These are phyloP conservation scores for Bombus superbus DNA, from an alignment of 1,140 invertebrate genomes.

Conservation along the genomic window DNA sequence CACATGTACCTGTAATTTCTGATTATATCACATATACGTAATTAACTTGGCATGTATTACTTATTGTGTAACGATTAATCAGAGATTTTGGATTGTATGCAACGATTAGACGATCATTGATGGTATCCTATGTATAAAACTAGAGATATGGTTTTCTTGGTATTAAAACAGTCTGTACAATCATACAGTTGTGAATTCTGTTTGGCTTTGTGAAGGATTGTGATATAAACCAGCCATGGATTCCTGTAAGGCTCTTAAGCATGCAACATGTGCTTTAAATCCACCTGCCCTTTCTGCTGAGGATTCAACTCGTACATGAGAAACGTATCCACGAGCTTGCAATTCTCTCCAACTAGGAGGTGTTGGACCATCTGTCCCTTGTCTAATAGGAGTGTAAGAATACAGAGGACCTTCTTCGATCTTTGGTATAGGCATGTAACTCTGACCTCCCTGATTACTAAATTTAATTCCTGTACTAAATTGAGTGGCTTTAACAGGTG, in stretches of 20 bases:
- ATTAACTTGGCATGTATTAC: background rate
- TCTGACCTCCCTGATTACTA: conserved; percentile 82
- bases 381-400: conserved; percentile 85
- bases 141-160: conserved; percentile 16
- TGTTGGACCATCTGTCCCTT: conserved; percentile 88
- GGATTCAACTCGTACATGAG: conserved; percentile 89
- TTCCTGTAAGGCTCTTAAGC: conserved; percentile 94
- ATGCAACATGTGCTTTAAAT: conserved; percentile 91
- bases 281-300: conserved; percentile 93
- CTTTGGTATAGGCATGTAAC: conserved; percentile 87
- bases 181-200: conserved; percentile 57
- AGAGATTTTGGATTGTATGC: background rate
- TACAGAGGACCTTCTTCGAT: conserved; percentile 90
- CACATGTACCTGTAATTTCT: conserved; percentile 38
- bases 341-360: conserved; percentile 88
- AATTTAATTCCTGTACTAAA: conserved; percentile 93
- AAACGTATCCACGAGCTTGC: conserved; percentile 87
- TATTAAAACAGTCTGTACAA: conserved; percentile 19
- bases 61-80: background rate
- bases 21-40: conserved; percentile 35
- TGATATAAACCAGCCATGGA: conserved; percentile 93
- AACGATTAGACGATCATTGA: background rate
- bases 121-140: conserved; percentile 40
- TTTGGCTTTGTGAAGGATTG: conserved; percentile 72
- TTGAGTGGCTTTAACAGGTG: conserved; percentile 84